These are phyloP conservation scores for Atrichornis clamosus DNA, from an alignment of 2,113 vertebrate genomes.

Conservation along the genomic window DNA sequence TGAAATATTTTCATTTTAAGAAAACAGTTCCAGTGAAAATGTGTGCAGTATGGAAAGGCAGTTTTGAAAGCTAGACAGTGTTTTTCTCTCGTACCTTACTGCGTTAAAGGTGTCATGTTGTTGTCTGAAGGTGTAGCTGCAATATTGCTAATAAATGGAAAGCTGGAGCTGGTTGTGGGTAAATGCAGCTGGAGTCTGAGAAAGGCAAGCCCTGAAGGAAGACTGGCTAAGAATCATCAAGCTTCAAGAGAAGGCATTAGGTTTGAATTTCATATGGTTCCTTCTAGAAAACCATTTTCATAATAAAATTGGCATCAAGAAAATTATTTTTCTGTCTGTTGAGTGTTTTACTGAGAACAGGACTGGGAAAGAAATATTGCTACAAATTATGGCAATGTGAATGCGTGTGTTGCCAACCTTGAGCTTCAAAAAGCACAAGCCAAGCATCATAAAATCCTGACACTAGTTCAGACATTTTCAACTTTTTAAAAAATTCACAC, in stretches of 20 bases:
- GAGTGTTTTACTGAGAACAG: background rate
- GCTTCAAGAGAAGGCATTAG: background rate
- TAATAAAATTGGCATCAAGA: background rate
- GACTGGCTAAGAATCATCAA: background rate
- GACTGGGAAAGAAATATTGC: background rate
- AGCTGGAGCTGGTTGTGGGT: background rate
- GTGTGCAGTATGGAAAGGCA: background rate
- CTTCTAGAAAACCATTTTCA: background rate
- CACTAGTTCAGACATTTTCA: background rate
- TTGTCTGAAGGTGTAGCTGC: background rate
- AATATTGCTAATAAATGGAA: background rate
- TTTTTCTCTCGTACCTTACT: background rate
- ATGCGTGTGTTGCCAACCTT: background rate
- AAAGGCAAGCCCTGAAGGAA: background rate
- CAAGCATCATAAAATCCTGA: conserved; percentile 11
- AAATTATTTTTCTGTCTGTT: background rate
- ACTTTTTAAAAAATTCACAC: background rate
- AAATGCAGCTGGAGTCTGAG: background rate
- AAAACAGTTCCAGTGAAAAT: background rate
- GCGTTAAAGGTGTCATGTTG: background rate
- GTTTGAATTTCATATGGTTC: background rate
- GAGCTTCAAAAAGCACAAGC: background rate
- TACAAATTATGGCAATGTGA: background rate
- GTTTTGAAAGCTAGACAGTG: background rate
- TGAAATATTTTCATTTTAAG: background rate